Evolutionary conservation across 2,888 invertebrate genomes (phyloP).

Genomic region (Eupithecia insigniata): DNA sequence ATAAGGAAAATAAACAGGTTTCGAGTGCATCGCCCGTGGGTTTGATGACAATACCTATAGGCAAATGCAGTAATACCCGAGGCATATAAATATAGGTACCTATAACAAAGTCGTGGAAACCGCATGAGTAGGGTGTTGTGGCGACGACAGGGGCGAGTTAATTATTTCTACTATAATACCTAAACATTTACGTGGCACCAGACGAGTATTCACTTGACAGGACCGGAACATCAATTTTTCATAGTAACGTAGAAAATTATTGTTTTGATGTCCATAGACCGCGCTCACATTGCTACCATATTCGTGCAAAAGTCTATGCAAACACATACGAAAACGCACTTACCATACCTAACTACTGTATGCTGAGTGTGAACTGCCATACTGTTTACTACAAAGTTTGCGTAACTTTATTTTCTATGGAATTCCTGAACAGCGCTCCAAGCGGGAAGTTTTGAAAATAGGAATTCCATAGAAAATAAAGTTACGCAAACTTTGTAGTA

Average conservation of each 20-base stretch:
- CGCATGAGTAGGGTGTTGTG: not conserved
- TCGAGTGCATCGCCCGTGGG: conserved; percentile 57
- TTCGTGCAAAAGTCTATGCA: not conserved
- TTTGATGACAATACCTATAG: conserved; percentile 63
- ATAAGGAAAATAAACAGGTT: conserved; percentile 67
- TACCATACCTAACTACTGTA: no score
- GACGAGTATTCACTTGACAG: not conserved
- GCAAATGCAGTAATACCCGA: conserved; percentile 53
- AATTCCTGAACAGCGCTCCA: no score
- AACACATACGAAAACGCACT: not conserved
- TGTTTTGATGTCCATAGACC: not conserved
- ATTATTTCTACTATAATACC: not conserved
- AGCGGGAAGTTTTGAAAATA: no score
- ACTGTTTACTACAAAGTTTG: no score
- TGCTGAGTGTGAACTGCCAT: no score
- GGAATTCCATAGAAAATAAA: no score
- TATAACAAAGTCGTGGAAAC: not conserved
- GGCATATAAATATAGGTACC: not conserved
- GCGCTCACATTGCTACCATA: not conserved
- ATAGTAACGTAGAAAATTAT: not conserved
- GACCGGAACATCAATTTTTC: conserved; percentile 13
- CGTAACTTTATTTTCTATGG: no score
- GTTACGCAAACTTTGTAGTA: no score
- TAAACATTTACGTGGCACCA: not conserved
- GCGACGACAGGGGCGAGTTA: not conserved